Conservation (phyloP, 1,140 invertebrate genomes). For the Lucilia sericata region DNA sequence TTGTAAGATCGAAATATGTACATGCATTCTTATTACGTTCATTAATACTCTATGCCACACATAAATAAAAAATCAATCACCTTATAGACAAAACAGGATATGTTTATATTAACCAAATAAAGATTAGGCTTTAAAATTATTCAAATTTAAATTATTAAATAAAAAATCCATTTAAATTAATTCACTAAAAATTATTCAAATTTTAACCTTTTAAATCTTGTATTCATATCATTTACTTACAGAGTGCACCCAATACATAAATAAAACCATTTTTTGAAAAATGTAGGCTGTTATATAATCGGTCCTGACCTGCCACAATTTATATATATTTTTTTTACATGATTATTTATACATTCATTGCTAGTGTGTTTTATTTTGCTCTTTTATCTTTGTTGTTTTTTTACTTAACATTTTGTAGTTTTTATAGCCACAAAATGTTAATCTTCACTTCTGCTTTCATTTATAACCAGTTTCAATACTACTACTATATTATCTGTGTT, state of each 20-base stretch:
- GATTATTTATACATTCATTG: not conserved
- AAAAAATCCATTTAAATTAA: too few species aligned
- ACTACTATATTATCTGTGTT: not conserved
- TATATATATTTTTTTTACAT: not conserved
- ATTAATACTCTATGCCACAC: too few species aligned
- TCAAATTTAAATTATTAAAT: too few species aligned
- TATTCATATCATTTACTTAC: too few species aligned
- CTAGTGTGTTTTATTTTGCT: not conserved
- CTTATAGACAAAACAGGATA: too few species aligned
- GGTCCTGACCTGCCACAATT: slow-evolving; percentile 7
- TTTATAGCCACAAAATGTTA: not conserved
- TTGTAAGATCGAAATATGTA: too few species aligned
- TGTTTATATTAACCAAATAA: too few species aligned
- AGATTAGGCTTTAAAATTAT: too few species aligned
- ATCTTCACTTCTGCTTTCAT: slow-evolving; percentile 26
- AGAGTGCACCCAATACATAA: not conserved
- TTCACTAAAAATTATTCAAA: too few species aligned
- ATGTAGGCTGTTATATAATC: slow-evolving; percentile 5
- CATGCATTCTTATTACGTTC: too few species aligned
- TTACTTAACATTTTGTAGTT: not conserved
- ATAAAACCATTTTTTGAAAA: not conserved
- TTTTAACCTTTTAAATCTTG: too few species aligned
- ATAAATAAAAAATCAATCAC: too few species aligned
- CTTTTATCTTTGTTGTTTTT: not conserved
- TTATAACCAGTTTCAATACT: slow-evolving; percentile 12